Percentiles rank a stretch among this genome's conserved stretches.
Conservation (phyloP, 2,797 vertebrate species). For the Phalanger gymnotis region DNA sequence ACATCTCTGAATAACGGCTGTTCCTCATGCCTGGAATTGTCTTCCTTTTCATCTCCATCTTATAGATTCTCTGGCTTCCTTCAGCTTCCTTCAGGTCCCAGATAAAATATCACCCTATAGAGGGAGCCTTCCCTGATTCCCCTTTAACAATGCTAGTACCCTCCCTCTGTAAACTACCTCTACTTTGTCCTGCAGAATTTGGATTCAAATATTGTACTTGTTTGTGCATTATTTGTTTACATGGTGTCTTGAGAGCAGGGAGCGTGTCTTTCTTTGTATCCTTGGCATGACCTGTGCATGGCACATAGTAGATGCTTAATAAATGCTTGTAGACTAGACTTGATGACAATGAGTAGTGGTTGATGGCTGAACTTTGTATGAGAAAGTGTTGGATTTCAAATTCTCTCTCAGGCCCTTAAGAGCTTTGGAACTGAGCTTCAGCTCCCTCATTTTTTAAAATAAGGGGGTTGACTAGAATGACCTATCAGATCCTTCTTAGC, state of each 20-base stretch:
- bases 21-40: background rate
- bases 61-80: background rate
- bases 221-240: background rate
- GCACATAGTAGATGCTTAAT: background rate
- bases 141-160: background rate
- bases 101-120: background rate
- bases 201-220: background rate
- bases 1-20: background rate
- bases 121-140: background rate
- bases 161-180: background rate
- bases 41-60: background rate
- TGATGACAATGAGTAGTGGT: background rate
- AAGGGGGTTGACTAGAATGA: background rate
- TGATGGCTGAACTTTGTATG: background rate
- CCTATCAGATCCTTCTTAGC: background rate
- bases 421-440: background rate
- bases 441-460: background rate
- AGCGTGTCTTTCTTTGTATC: background rate
- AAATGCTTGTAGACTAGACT: background rate
- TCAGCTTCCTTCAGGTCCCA: background rate
- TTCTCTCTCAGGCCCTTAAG: background rate
- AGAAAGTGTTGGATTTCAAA: background rate
- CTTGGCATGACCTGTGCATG: background rate
- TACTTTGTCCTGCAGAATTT: background rate
- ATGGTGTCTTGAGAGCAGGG: background rate